These are phyloP conservation scores for Callimorpha dominula DNA, from an alignment of 2,888 invertebrate species.

Conservation along the genomic window DNA sequence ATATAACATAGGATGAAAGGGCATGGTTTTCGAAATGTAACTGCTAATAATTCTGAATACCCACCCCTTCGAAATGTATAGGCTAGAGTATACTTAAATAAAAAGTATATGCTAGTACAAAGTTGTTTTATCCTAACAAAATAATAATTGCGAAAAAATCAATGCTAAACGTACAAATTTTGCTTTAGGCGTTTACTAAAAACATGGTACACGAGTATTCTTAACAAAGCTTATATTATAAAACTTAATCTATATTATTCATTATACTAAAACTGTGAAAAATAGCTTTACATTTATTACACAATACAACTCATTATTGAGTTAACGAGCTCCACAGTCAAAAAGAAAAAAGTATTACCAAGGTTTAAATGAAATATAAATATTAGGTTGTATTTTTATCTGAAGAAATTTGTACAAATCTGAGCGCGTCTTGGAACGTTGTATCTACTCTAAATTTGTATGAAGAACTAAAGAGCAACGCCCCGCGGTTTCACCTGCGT, in stretches of 20 bases:
- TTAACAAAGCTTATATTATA: neutral
- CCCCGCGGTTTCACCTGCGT: too few species aligned
- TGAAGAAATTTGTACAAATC: neutral
- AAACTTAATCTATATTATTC: neutral
- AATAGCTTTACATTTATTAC: neutral
- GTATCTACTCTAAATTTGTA: too few species aligned
- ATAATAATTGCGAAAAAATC: neutral
- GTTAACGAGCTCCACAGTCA: neutral
- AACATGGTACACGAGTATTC: neutral
- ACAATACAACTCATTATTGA: constrained; percentile 4
- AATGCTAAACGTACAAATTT: neutral
- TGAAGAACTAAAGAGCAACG: too few species aligned
- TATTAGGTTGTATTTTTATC: neutral
- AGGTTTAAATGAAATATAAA: neutral
- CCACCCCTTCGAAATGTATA: neutral
- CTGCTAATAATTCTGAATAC: neutral
- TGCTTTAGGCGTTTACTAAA: neutral
- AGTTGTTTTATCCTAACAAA: neutral
- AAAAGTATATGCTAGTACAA: neutral
- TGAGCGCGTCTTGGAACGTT: too few species aligned
- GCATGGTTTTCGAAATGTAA: neutral
- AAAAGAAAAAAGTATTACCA: neutral
- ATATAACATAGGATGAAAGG: neutral
- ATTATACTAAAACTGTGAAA: neutral
- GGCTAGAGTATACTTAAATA: neutral